Evolutionary conservation across 1,140 invertebrate genomes (phyloP), one percentile per base, ranked within the genome.

Genomic region (Oscheius sp.): DNA sequence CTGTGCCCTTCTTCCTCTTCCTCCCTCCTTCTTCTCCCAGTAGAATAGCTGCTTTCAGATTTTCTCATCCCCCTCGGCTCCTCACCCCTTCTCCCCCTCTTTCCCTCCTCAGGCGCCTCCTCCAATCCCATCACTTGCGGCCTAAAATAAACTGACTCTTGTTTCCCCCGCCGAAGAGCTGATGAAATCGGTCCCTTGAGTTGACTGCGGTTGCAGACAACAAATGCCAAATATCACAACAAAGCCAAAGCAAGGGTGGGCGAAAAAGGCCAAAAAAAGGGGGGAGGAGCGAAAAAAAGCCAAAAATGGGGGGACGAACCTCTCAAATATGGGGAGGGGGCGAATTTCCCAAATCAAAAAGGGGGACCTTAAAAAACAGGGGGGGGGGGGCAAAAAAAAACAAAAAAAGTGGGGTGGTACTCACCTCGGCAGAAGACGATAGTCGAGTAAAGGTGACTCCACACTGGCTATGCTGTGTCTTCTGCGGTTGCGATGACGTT

Each of bases 391-490:
- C n/a, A n/a, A n/a, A n/a, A n/a, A n/a, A n/a, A n/a, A n/a, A n/a
- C n/a, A n/a, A n/a, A n/a, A n/a, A n/a, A n/a, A n/a, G n/a, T n/a
- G n/a, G n/a, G n/a, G n/a, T n/a, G n/a, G n/a, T n/a, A n/a, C n/a
- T n/a, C n/a, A 55, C 49, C 49, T 7, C 7, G 49, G 49, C 7
- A 55, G 49, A 26, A 55, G 49, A 23, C 49, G 49, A 26, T 55
- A 55, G 23, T 55, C 49, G 15, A 55, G 23, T 4, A 55, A 26
- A 7, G 49, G 49, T 13, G 49, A 55, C 23, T 55, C 49, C 15
- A 55, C 49, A 23, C 49, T 55, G 49, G 49, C 49, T 7, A 55
- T 55, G 49, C 49, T 55, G 49, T 55, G 49, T 13, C 49, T 15
- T 4, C 49, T 15, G 4, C 49, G 49, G 23, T 26, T 15, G 23